phyloP scores from a whole-genome alignment of 2,113 vertebrate species.

The Anhinga anhinga region DNA sequence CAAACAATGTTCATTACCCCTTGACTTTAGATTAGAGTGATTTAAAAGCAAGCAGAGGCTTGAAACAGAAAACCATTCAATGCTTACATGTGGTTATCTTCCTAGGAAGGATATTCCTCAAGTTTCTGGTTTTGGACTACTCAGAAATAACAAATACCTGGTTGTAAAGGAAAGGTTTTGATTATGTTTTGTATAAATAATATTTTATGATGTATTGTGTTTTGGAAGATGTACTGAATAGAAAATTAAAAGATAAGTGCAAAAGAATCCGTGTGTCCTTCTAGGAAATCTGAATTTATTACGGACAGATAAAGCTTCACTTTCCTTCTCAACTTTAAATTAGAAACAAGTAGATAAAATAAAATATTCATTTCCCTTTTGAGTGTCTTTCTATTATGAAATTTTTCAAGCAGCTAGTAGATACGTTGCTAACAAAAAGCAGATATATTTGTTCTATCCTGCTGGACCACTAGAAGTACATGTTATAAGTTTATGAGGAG shows the following conservation, averaged over 20 bases:
- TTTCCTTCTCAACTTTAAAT: slow-evolving; percentile 30
- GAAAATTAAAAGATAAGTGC: slow-evolving; percentile 13
- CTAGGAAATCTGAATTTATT: background rate
- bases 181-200: background rate
- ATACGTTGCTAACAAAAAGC: background rate
- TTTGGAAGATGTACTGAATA: background rate
- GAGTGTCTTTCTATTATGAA: background rate
- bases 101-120: background rate
- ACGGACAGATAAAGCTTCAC: background rate
- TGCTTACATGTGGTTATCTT: background rate
- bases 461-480: background rate
- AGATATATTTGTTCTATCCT: background rate
- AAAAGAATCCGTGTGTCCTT: background rate
- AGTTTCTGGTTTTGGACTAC: background rate
- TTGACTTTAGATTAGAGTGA: background rate
- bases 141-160: slow-evolving; percentile 25
- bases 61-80: background rate
- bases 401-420: background rate
- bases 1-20: background rate
- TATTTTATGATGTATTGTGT: background rate
- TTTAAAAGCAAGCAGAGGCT: background rate
- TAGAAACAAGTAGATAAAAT: slow-evolving; percentile 36
- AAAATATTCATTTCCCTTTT: slow-evolving; percentile 37
- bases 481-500: background rate
- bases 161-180: background rate